A percentile compares a stretch with the other conserved stretches of the same genome.
Evolutionary conservation across 2,888 invertebrate species (phyloP).

Genomic region (Sinohyriopsis cumingii): DNA sequence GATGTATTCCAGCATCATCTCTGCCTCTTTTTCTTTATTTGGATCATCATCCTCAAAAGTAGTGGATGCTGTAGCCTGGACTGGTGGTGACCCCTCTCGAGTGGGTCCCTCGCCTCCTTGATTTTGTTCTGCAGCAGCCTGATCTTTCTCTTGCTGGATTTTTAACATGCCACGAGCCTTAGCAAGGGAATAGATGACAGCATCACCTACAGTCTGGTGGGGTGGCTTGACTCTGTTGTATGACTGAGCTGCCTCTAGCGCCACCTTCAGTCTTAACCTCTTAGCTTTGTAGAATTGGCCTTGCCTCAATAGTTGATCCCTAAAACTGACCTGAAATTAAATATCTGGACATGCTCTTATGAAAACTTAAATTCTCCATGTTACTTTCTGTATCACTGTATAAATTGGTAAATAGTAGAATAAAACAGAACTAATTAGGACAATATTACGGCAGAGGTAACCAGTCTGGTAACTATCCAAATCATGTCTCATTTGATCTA

Average conservation of each 20-base stretch:
- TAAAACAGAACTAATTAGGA: no score
- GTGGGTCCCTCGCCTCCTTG: conserved; percentile 22
- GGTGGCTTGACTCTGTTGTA: conserved; percentile 68
- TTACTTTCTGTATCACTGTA: no score
- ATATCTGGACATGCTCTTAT: neutral
- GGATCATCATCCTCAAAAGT: conserved; percentile 69
- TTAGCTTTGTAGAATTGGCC: conserved; percentile 61
- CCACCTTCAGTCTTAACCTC: conserved; percentile 63
- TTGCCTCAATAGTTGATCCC: conserved; percentile 62
- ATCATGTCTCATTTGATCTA: no score
- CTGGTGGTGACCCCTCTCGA: conserved; percentile 37
- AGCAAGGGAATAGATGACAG: conserved; percentile 60
- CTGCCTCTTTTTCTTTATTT: conserved; percentile 70
- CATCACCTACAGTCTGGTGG: conserved; percentile 68
- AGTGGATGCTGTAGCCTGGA: conserved; percentile 32
- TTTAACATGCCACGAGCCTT: conserved; percentile 38
- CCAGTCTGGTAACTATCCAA: no score
- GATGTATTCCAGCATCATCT: conserved; percentile 71
- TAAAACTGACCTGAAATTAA: conserved; percentile 18
- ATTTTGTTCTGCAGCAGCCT: conserved; percentile 21
- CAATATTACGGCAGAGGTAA: no score
- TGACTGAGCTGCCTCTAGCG: conserved; percentile 66
- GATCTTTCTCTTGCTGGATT: conserved; percentile 29
- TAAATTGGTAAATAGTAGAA: no score
- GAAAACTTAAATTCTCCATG: no score